These are phyloP conservation scores for Diadegma fenestrale DNA, from an alignment of 2,888 invertebrate genomes.

Conservation along the genomic window DNA sequence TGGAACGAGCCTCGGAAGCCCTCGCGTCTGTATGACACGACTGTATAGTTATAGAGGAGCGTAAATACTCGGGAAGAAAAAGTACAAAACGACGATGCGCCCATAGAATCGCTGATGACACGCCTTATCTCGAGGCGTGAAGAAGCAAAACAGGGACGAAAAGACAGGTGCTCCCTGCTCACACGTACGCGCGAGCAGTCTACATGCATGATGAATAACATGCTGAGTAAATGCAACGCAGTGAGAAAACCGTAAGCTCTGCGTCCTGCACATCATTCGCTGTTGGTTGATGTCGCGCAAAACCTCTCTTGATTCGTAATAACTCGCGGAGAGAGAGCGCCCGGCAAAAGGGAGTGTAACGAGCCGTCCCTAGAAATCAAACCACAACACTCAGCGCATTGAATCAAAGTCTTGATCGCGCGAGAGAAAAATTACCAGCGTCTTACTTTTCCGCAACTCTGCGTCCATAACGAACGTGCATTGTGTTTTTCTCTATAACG, in stretches of 20 bases:
- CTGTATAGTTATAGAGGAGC: constrained; percentile 9
- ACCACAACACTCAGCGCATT: constrained; percentile 10
- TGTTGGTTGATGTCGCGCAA: constrained; percentile 25
- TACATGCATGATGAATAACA: background rate
- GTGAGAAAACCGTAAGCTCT: constrained; percentile 25
- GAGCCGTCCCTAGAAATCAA: constrained; percentile 55
- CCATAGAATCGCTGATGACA: constrained; percentile 66
- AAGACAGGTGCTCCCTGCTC: constrained; percentile 56
- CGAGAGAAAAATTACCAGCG: constrained; percentile 6
- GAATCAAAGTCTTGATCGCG: constrained; percentile 37
- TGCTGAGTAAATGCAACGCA: constrained; percentile 28
- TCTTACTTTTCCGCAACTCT: constrained; percentile 45
- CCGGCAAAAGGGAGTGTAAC: constrained; percentile 55
- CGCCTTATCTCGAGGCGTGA: constrained; percentile 67
- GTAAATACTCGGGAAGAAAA: constrained; percentile 55
- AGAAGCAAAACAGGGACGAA: constrained; percentile 50
- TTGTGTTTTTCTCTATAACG: constrained; percentile 61
- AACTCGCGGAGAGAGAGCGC: constrained; percentile 22
- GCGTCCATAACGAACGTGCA: constrained; percentile 70
- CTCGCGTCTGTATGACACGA: constrained; percentile 29
- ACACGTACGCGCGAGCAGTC: background rate
- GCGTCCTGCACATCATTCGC: constrained; percentile 3
- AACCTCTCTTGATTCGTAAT: constrained; percentile 55
- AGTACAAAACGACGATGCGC: constrained; percentile 59
- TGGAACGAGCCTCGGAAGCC: constrained; percentile 44